Conservation (phyloP, 2,888 invertebrate genomes). For the Ornithoptera alexandrae region DNA sequence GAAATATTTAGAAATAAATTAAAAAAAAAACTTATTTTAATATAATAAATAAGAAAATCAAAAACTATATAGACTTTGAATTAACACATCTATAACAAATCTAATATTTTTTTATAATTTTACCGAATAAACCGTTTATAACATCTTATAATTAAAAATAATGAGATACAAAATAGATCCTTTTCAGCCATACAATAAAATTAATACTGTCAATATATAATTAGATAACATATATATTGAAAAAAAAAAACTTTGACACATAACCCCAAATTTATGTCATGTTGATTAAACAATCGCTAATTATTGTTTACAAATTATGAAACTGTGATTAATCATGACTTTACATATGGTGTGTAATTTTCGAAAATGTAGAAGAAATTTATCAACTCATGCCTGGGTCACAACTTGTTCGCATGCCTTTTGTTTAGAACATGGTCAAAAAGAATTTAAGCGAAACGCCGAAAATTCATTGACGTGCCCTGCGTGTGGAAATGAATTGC, state of each 20-base stretch:
- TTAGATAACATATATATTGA: constrained; percentile 25
- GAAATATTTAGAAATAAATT: too few species aligned
- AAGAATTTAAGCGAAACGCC: constrained; percentile 68
- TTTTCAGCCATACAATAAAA: not conserved
- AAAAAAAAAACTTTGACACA: constrained; percentile 33
- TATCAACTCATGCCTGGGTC: constrained; percentile 74
- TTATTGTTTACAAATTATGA: constrained; percentile 14
- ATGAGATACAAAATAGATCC: too few species aligned
- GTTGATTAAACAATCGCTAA: constrained; percentile 2
- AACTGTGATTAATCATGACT: constrained; percentile 43
- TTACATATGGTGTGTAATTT: constrained; percentile 76
- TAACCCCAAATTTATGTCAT: constrained; percentile 30
- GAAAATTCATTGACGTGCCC: constrained; percentile 72
- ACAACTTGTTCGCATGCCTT: constrained; percentile 79
- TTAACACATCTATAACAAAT: too few species aligned
- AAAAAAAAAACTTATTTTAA: too few species aligned
- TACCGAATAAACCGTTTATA: too few species aligned
- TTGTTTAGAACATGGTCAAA: constrained; percentile 76
- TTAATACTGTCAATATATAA: not conserved
- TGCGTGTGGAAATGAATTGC: constrained; percentile 72
- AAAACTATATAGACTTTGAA: too few species aligned
- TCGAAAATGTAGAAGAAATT: constrained; percentile 72
- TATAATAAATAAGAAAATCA: too few species aligned
- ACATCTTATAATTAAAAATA: too few species aligned
- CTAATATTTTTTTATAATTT: too few species aligned